Evolutionary conservation across 2,797 vertebrate genomes (phyloP).

Genomic region (Hoplostethus mediterraneus): DNA sequence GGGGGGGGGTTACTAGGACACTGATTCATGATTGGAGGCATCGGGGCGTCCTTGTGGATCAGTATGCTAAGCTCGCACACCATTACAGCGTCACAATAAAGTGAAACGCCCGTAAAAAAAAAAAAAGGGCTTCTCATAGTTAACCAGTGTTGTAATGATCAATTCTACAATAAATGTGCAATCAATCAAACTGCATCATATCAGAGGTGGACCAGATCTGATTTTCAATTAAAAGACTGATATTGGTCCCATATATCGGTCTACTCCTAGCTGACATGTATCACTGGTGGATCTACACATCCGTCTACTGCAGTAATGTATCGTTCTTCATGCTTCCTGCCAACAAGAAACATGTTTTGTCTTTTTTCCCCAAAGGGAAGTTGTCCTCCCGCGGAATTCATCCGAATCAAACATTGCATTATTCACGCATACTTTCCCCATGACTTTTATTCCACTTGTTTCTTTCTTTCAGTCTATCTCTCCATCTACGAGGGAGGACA

Average conservation of each 20-base stretch:
- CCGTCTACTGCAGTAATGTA: no score
- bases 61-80: constrained; percentile 16
- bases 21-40: neutral
- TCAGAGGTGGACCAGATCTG: no score
- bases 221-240: no score
- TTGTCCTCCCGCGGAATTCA: constrained; percentile 19
- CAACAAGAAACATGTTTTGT: neutral
- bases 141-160: no score
- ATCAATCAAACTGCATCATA: no score
- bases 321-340: neutral
- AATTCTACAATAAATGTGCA: no score
- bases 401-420: constrained; percentile 17
- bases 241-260: no score
- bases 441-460: neutral
- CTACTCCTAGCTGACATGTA: no score
- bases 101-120: neutral
- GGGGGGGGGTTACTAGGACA: neutral
- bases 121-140: no score
- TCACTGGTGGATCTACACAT: no score
- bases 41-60: constrained; percentile 4
- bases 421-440: constrained; percentile 9
- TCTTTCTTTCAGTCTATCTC: constrained; percentile 9
- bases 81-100: neutral
- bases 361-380: neutral
- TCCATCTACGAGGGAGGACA: constrained; percentile 20